Evolutionary conservation across 1,140 invertebrate species (phyloP), one percentile per base, ranked within the genome.

Genomic region (Artemia franciscana): DNA sequence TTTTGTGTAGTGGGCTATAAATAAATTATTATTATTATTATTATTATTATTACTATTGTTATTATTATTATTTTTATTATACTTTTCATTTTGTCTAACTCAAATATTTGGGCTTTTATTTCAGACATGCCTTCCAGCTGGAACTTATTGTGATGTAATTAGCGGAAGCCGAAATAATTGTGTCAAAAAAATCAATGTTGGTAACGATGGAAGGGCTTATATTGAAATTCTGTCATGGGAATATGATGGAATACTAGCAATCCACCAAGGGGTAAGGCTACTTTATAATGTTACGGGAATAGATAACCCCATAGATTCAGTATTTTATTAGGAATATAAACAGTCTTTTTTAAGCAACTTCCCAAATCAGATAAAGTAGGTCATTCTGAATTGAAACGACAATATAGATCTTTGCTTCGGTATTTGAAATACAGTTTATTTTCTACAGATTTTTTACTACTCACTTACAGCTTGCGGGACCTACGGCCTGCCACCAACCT

Each of bases 81-180:
- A n/a, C n/a, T n/a, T n/a, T n/a, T 66, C 58, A 63, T 60, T 58
- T 58, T 62, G 26, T 69, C 65, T 63, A 7, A 26, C 18, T 59
- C 5, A 9, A 56, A 65, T 51, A 26, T 39, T 65, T 57, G 56
- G 4, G 65, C 65, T 39, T 51, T 5, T 21, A 18, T 64, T 67
- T 59, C 69, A 82, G 72, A 89, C 85, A 1, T 83, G 83, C 25
- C 71, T 92, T 12, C 79, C 85, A 0, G 73, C 79, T 67, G 89
- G 88, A 4, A 75, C 62, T 0, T 92, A 92, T 70, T 92, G 89
- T 72, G 88, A 93, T 69, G 77, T 92, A 1, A 88, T 90, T 60
- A 82, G 82, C 15, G 87, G 88, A 24, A 73, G 72, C 57, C 75
- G 80, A 51, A 68, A 78, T 61, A 64, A 67, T 0, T 91, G 87